These are phyloP conservation scores for Abscondita cerata DNA, from an alignment of 2,888 invertebrate genomes.

Conservation along the genomic window DNA sequence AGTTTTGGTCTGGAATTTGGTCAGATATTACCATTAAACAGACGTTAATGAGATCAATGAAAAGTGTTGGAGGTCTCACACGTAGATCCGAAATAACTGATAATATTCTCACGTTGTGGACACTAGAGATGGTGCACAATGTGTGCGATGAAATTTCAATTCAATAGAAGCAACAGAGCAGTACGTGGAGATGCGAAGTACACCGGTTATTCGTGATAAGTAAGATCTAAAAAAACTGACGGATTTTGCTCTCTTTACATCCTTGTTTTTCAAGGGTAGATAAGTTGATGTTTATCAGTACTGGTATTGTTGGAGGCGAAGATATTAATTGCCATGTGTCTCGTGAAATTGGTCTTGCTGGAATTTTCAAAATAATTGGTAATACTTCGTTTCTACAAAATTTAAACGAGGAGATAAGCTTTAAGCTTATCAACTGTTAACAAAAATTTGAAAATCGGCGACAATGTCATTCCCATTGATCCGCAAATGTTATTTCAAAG, in stretches of 20 bases:
- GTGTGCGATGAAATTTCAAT: not conserved
- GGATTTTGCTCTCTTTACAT: not conserved
- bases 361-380: not conserved
- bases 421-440: not conserved
- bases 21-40: too few species aligned
- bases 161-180: not conserved
- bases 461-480: not conserved
- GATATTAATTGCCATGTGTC: too few species aligned
- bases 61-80: too few species aligned
- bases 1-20: too few species aligned
- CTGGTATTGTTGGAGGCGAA: too few species aligned
- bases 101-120: not conserved
- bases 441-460: not conserved
- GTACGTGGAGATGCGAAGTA: not conserved
- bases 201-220: not conserved
- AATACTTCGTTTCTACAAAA: too few species aligned
- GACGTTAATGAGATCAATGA: too few species aligned
- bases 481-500: too few species aligned
- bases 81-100: too few species aligned
- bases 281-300: not conserved
- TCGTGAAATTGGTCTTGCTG: not conserved
- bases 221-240: not conserved
- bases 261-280: not conserved
- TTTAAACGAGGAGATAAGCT: not conserved
- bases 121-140: not conserved